These are phyloP conservation scores for Tetranychus truncatus DNA, from an alignment of 2,888 invertebrate genomes.

Conservation along the genomic window DNA sequence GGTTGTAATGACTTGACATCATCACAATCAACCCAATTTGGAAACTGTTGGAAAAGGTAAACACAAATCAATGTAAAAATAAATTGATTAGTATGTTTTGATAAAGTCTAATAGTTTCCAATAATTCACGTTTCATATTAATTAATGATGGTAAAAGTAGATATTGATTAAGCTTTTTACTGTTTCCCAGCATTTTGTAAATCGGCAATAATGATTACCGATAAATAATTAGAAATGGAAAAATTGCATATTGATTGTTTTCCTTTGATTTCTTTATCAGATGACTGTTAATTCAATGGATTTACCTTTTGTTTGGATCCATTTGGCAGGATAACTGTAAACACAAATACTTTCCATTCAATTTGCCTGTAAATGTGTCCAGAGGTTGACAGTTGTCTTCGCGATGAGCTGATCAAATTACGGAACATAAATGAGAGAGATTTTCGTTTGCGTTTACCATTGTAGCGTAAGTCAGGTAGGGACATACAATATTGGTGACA, in stretches of 20 bases:
- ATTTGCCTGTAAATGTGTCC: background rate
- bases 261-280: too few relatives aligned
- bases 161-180: too few relatives aligned
- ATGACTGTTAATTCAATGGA: too few relatives aligned
- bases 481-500: background rate
- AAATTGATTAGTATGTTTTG: background rate
- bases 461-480: background rate
- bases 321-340: background rate
- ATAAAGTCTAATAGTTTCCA: background rate
- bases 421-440: background rate
- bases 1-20: background rate
- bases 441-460: background rate
- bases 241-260: constrained; percentile 1
- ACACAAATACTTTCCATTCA: background rate
- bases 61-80: background rate
- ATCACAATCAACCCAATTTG: background rate
- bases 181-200: background rate
- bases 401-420: background rate
- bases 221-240: background rate
- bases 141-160: too few relatives aligned
- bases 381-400: background rate
- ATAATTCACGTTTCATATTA: too few relatives aligned
- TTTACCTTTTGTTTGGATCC: background rate
- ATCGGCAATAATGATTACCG: background rate
- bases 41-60: background rate